Evolutionary conservation across 2,113 vertebrate genomes (phyloP), one percentile per base, ranked within the genome.

Genomic region (Stigmatopora nigra): DNA sequence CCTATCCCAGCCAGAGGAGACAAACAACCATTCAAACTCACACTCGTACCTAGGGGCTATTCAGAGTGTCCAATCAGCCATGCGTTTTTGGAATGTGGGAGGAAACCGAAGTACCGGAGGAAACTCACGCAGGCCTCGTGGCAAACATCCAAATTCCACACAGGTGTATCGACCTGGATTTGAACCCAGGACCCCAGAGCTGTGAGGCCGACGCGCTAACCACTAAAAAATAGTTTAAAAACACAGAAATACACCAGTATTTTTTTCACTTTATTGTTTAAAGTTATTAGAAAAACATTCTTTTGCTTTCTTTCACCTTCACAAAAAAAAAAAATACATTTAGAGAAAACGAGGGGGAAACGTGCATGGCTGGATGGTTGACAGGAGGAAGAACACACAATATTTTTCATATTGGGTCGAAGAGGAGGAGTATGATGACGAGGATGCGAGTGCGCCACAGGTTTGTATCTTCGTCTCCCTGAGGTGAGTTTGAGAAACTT

Each of bases 221-320:
- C n/a, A n/a, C 25, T 31, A 2, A 31, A 2, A 31, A 31, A 31
- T 31, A 2, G 25, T 31, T 20, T 0, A 57, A 12, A 36, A 11
- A 41, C 38, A 41, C 38, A 41, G 38, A 41, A 41, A 41, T 8
- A 41, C 38, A 31, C 25, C 25, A 31, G 25, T 1, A 31, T 41
- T 59, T 41, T 41, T 38, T 86, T 36, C 73, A 80, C 82, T 88
- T 91, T 91, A 89, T 91, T 89, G 82, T 90, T 90, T 87, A 88
- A 90, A 90, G 84, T 88, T 76, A 64, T 85, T 90, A 90, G 86
- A 91, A 92, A 86, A 90, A 88, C 84, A 86, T 88, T 88, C 76
- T 48, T 48, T 44, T 11, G 58, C 66, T 84, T 80, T 78, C 73
- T 78, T 83, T 86, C 22, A 61, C 76, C 70, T 82, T 72, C 77